Evolutionary conservation across 2,888 invertebrate genomes (phyloP).

Genomic region (Melipona beecheii): DNA sequence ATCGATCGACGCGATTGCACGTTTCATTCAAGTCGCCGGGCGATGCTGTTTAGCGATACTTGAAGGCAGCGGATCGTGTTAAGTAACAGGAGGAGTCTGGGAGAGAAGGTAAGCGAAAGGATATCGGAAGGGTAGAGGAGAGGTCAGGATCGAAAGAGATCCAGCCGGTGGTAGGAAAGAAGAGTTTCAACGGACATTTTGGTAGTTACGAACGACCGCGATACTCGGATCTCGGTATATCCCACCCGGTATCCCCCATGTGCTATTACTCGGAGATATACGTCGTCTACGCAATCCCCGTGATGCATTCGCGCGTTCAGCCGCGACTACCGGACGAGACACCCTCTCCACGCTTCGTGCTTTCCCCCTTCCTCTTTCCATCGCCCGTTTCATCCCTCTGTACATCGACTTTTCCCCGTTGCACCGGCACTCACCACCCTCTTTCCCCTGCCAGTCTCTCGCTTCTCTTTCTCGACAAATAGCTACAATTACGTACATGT

Average conservation of each 20-base stretch:
- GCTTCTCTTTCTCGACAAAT: conserved; percentile 74
- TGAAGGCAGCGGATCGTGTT: background rate
- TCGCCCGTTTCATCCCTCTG: conserved; percentile 41
- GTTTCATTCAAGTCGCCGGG: background rate
- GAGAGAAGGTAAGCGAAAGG: background rate
- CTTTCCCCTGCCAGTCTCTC: conserved; percentile 43
- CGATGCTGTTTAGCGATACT: background rate
- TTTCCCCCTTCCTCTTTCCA: conserved; percentile 27
- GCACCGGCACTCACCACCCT: conserved; percentile 26
- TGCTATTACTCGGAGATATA: conserved; percentile 76
- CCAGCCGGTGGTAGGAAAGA: conserved; percentile 18
- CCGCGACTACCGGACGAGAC: conserved; percentile 73
- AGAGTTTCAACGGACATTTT: conserved; percentile 71
- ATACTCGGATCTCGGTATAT: conserved; percentile 7
- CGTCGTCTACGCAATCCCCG: conserved; percentile 78
- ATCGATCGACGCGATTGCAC: background rate
- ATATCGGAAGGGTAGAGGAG: conserved; percentile 7
- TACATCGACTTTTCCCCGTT: conserved; percentile 54
- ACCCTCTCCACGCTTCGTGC: conserved; percentile 64
- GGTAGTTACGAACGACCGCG: conserved; percentile 53
- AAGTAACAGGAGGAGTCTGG: conserved; percentile 7
- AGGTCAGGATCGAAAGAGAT: conserved; percentile 46
- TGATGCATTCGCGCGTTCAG: conserved; percentile 79
- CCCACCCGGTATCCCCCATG: conserved; percentile 40
- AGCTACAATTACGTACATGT: conserved; percentile 80